Base-by-base conservation (phyloP, 1,140 invertebrate species). In the Polypedilum pembai region DNA sequence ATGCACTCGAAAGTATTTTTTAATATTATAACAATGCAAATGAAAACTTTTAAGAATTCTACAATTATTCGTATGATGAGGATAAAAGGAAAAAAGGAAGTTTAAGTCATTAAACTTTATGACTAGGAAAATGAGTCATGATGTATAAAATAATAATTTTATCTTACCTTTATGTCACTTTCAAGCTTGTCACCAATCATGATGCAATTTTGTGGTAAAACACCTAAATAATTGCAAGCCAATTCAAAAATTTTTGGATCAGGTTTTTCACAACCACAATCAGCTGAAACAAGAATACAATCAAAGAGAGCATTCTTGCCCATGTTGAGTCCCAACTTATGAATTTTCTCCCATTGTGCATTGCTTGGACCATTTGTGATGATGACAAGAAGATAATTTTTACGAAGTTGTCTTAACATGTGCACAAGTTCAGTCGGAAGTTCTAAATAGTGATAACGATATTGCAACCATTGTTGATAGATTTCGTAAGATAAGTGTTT, bases 141-240 rank as follows among this genome's bases (percentile, higher is more conserved):
- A 33, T 3, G 1, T 12, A 56, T 56, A 40, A 17, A 45, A 40
- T 41, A 33, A 7, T 21, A 66, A 69, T 75, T 10, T 15, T 74
- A 73, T 77, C 15, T 76, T 56, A 87, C 86, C 83, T 85, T 84
- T 76, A 94, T 94, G 82, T 94, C 93, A 8, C 92, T 93, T 80
- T 94, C 91, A 75, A 94, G 80, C 80, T 92, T 93, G 79, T 94
- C 93, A 8, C 92, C 92, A 77, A 94, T 88, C 91, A 95, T 94
- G 76, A 92, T 86, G 82, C 91, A 94, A 77, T 88, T 86, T 17
- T 86, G 80, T 0, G 92, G 88, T 77, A 87, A 83, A 8, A 94
- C 89, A 75, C 87, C 85, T 41, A 94, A 85, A 77, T 85, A 86
- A 78, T 89, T 86, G 83, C 91, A 94, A 7, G 92, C 92, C 76